Conservation (phyloP, 2,113 vertebrate genomes). For the Sterna hirundo region DNA sequence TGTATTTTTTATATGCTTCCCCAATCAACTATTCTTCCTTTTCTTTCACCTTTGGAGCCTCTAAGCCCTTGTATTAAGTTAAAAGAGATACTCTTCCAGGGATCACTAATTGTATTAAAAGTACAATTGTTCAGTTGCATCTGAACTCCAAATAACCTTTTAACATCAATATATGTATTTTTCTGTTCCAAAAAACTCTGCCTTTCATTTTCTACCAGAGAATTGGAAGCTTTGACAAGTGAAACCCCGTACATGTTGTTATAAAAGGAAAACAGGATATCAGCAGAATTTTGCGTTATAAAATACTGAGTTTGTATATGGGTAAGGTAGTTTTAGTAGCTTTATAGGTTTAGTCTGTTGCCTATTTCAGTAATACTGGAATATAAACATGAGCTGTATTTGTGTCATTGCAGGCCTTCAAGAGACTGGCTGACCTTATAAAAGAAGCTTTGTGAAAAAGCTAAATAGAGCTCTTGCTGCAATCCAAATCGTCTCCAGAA, state of each 20-base stretch:
- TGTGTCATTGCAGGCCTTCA: conserved; percentile 82
- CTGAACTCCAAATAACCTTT: not conserved
- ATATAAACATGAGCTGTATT: not conserved
- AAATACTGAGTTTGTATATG: not conserved
- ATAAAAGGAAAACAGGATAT: not conserved
- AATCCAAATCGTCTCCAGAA: not conserved
- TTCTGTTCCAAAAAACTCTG: not conserved
- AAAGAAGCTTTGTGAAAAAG: conserved; percentile 78
- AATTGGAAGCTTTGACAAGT: not conserved
- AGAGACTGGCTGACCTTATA: conserved; percentile 86
- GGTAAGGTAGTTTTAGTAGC: not conserved
- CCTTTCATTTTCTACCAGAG: not conserved
- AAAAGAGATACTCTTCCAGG: not conserved
- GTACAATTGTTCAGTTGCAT: not conserved
- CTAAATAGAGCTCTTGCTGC: not conserved
- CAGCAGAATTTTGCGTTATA: not conserved
- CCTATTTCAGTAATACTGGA: not conserved
- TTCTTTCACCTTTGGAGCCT: not conserved
- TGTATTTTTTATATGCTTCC: not conserved
- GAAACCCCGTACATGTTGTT: not conserved
- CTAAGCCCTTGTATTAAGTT: not conserved
- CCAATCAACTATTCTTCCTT: not conserved
- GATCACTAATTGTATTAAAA: not conserved
- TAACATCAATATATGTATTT: not conserved
- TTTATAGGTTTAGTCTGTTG: not conserved